These are phyloP conservation scores for Clivina fossor DNA, from an alignment of 2,888 invertebrate species.

Conservation along the genomic window DNA sequence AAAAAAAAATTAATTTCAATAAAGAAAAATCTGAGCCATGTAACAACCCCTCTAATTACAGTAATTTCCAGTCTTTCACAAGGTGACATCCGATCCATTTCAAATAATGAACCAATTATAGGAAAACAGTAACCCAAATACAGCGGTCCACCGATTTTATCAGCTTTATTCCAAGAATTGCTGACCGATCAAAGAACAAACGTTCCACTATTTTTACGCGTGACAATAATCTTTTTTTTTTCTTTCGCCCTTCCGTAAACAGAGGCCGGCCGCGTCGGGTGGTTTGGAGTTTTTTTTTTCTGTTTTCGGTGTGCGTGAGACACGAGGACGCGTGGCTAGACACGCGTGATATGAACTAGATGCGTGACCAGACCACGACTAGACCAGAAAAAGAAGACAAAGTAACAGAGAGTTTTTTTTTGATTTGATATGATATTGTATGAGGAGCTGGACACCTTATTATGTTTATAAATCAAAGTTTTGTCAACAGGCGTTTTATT, in stretches of 20 bases:
- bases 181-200: no score
- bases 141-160: not conserved
- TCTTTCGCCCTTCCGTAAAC: constrained; percentile 11
- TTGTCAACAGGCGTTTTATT: no score
- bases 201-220: constrained; percentile 22
- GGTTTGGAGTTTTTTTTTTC: no score
- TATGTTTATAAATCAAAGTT: no score
- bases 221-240: constrained; percentile 28
- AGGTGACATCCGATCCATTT: constrained; percentile 34
- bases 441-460: no score
- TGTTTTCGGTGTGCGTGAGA: no score
- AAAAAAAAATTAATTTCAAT: constrained; percentile 25
- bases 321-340: no score
- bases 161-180: not conserved
- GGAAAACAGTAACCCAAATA: constrained; percentile 27
- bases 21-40: constrained; percentile 19
- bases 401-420: no score
- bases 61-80: constrained; percentile 22
- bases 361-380: no score
- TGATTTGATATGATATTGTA: no score
- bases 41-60: constrained; percentile 29
- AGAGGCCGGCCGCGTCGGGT: constrained; percentile 7
- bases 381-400: no score
- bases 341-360: no score
- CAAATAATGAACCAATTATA: constrained; percentile 34